Conservation (phyloP, 2,113 vertebrate genomes). For the Mustelus asterias region DNA sequence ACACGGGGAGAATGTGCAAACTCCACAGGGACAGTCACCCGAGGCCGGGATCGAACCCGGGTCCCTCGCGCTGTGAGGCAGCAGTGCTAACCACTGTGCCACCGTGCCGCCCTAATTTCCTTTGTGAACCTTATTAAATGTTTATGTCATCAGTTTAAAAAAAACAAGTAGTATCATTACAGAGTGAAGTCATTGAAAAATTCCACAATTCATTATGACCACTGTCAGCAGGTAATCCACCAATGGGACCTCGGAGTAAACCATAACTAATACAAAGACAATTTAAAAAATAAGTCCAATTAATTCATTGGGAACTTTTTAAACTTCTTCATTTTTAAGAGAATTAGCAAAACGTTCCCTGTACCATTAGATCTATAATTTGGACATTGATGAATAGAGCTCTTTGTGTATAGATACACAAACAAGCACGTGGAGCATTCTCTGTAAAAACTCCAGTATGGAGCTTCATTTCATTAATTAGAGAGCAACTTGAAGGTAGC, state of each 20-base stretch:
- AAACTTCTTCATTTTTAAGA: not conserved
- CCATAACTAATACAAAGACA: not conserved
- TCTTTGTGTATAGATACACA: not conserved
- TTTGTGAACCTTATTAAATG: not conserved
- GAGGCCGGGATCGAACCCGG: too few relatives aligned
- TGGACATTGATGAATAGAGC: not conserved
- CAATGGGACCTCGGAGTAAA: not conserved
- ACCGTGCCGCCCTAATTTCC: not conserved
- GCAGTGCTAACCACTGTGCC: too few relatives aligned
- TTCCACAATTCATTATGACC: not conserved
- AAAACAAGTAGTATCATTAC: not conserved
- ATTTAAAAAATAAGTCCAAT: not conserved
- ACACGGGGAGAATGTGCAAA: too few relatives aligned
- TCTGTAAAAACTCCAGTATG: not conserved
- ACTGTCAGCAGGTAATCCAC: not conserved
- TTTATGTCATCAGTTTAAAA: not conserved
- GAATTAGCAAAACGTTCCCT: not conserved
- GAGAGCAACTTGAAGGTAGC: not conserved
- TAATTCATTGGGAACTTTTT: not conserved
- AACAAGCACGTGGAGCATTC: not conserved
- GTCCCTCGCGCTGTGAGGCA: too few relatives aligned
- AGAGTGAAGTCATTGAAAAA: not conserved
- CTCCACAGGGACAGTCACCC: too few relatives aligned
- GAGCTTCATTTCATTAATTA: not conserved
- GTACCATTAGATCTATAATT: not conserved